Conservation (phyloP, 2,113 vertebrate species). For the Clarias macrocephalus region DNA sequence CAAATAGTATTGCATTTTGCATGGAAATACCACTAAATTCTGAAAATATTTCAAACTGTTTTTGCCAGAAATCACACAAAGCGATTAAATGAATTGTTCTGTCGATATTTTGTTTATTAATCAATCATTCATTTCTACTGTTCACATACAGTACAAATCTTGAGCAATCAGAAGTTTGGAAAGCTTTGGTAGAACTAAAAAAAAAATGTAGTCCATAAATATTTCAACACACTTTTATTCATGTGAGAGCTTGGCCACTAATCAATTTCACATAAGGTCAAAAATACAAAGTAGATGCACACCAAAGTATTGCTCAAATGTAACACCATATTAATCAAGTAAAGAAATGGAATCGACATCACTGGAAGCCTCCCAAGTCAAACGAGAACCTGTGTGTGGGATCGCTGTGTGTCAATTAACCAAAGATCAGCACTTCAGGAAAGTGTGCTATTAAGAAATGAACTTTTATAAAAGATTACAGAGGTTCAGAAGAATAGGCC, state of each 20-base stretch:
- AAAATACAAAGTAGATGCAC: neutral
- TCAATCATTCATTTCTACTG: no score
- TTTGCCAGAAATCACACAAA: neutral
- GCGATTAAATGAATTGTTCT: neutral
- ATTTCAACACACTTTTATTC: conserved; percentile 2
- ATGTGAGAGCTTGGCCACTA: neutral
- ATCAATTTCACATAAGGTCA: neutral
- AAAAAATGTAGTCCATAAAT: neutral
- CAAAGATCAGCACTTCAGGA: neutral
- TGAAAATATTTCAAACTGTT: neutral
- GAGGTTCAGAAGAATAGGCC: neutral
- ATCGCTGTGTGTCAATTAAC: neutral
- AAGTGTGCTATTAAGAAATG: no score
- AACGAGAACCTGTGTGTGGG: neutral
- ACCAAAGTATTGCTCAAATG: neutral
- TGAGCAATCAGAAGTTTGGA: neutral
- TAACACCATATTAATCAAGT: neutral
- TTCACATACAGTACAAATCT: neutral
- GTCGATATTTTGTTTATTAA: neutral
- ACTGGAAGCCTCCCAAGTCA: conserved; percentile 1
- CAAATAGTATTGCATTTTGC: neutral
- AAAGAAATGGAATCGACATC: neutral
- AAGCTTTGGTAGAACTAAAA: neutral
- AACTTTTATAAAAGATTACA: neutral
- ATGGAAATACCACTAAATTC: neutral